Conservation (phyloP, 2,888 invertebrate genomes). For the Trachelus stipa region DNA sequence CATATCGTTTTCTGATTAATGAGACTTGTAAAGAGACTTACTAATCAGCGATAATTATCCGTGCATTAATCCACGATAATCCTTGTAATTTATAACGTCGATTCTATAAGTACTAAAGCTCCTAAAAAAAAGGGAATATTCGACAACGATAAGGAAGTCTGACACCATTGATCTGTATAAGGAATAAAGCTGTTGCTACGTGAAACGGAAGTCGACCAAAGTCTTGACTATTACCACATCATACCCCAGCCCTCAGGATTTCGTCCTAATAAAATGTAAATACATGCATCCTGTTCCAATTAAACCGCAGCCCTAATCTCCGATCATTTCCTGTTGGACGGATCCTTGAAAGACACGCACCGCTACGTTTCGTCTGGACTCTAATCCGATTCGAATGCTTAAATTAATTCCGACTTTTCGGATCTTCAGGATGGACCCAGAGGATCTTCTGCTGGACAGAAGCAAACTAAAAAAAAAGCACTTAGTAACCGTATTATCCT, state of each 20-base stretch:
- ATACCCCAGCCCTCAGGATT: neutral
- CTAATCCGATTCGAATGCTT: neutral
- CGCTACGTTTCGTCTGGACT: neutral
- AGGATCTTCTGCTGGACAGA: neutral
- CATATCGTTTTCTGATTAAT: neutral
- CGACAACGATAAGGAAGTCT: neutral
- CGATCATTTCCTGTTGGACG: slow-evolving; percentile 4
- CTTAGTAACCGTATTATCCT: neutral
- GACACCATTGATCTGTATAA: neutral
- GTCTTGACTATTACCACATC: neutral
- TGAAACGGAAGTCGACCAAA: neutral
- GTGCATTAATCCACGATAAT: neutral
- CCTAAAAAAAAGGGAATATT: neutral
- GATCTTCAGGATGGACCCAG: neutral
- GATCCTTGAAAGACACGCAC: neutral
- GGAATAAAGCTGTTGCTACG: neutral
- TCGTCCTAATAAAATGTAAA: slow-evolving; percentile 7
- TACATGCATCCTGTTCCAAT: slow-evolving; percentile 7
- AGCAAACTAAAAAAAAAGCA: neutral
- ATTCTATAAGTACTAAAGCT: neutral
- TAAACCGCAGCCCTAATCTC: slow-evolving; percentile 8
- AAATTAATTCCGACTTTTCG: slow-evolving; percentile 1
- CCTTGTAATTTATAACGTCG: neutral
- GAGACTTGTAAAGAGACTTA: neutral
- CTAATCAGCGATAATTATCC: neutral